phyloP scores from a whole-genome alignment of 2,888 invertebrate genomes.

The Tetheella fluctuosa region DNA sequence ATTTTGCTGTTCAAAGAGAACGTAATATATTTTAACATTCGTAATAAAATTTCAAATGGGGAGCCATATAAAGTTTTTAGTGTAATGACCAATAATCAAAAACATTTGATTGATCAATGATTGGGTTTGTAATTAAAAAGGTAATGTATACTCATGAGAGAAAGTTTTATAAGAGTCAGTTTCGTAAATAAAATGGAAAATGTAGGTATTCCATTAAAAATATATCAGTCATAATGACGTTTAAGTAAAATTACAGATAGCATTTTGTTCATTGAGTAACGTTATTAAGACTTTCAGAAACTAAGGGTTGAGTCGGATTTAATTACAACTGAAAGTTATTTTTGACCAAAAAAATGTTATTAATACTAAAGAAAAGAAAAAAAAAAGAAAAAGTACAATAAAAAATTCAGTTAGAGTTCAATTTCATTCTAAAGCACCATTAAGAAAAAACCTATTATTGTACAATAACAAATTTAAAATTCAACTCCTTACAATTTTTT shows the following conservation, averaged over 20 bases:
- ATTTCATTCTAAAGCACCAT: neutral
- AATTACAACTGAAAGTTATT: too few relatives aligned
- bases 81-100: neutral
- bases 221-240: too few relatives aligned
- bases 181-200: neutral
- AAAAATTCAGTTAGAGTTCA: too few relatives aligned
- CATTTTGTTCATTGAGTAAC: too few relatives aligned
- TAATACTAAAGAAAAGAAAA: too few relatives aligned
- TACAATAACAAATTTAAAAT: conserved; percentile 1
- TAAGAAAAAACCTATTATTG: neutral
- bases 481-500: neutral
- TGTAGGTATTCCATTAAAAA: too few relatives aligned
- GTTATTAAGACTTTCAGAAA: too few relatives aligned
- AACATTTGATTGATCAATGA: neutral
- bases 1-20: conserved; percentile 35
- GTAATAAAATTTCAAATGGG: conserved; percentile 40
- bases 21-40: conserved; percentile 27
- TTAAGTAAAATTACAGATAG: too few relatives aligned
- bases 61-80: conserved; percentile 12
- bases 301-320: too few relatives aligned
- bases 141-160: conserved; percentile 4
- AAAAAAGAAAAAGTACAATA: too few relatives aligned
- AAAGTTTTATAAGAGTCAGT: neutral
- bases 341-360: too few relatives aligned
- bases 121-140: neutral